Conservation (phyloP, 2,797 vertebrate genomes). For the Tauraco hartlaubi region DNA sequence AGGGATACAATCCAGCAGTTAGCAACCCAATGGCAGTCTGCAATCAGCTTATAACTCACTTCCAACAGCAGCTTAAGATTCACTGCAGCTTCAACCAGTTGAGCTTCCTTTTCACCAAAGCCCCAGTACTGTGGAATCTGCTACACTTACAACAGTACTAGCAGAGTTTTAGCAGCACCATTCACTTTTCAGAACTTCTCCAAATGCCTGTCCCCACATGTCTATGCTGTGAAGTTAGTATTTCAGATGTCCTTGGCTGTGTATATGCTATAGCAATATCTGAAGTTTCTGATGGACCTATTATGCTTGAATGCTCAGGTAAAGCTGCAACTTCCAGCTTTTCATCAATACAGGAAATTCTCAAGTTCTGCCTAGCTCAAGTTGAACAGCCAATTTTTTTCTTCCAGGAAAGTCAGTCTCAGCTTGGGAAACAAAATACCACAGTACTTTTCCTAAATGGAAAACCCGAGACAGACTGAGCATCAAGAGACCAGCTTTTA, state of each 20-base stretch:
- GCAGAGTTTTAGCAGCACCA: not conserved
- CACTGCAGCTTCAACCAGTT: not conserved
- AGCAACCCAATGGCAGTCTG: not conserved
- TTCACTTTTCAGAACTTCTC: not conserved
- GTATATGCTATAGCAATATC: not conserved
- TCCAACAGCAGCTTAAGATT: not conserved
- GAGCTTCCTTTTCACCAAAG: not conserved
- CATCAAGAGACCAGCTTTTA: not conserved
- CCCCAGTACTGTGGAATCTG: not conserved
- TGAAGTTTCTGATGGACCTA: not conserved
- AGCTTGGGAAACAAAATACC: not conserved
- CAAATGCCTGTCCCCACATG: not conserved
- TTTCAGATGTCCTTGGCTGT: not conserved
- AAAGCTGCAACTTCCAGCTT: not conserved
- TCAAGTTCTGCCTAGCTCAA: not conserved
- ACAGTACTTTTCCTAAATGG: not conserved
- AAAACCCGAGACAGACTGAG: not conserved
- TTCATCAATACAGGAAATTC: not conserved
- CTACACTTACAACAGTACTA: not conserved
- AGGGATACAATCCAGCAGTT: not conserved
- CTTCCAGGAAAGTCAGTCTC: not conserved
- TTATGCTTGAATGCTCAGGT: not conserved
- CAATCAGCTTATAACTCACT: not conserved
- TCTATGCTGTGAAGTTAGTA: not conserved
- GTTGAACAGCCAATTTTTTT: not conserved